Evolutionary conservation across 2,797 vertebrate species (phyloP).

Genomic region (Acanthurus tractus): DNA sequence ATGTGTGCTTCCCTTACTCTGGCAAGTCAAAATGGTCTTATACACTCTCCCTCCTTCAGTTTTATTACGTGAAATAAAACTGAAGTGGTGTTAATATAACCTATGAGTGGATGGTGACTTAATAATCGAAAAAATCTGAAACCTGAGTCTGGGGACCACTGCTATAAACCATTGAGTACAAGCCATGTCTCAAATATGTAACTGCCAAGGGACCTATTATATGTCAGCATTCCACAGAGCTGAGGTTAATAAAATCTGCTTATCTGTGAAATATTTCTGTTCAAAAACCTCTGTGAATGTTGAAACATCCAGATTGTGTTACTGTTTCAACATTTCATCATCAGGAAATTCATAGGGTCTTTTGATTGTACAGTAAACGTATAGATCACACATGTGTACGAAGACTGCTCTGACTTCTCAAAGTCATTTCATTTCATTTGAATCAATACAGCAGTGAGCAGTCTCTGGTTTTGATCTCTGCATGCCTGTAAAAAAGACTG

Average conservation of each 20-base stretch:
- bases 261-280: conserved; percentile 42
- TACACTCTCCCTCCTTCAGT: not conserved
- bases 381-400: conserved; percentile 14
- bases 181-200: conserved; percentile 43
- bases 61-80: conserved; percentile 13
- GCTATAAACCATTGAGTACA: conserved; percentile 30
- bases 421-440: conserved; percentile 54
- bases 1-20: not conserved
- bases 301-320: conserved; percentile 37
- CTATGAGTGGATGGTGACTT: not conserved
- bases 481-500: conserved; percentile 54
- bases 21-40: not conserved
- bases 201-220: conserved; percentile 30
- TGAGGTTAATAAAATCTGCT: conserved; percentile 47
- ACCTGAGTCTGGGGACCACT: conserved; percentile 14
- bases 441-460: conserved; percentile 73
- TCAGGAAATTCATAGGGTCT: conserved; percentile 17
- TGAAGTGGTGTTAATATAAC: not conserved
- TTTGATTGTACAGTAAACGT: conserved; percentile 48
- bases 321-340: conserved; percentile 53
- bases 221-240: conserved; percentile 34
- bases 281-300: conserved; percentile 37
- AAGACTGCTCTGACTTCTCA: conserved; percentile 24
- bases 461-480: conserved; percentile 38
- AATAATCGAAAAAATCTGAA: conserved; percentile 30